Evolutionary conservation across 2,113 vertebrate genomes (phyloP).

Genomic region (Callithrix jacchus): DNA sequence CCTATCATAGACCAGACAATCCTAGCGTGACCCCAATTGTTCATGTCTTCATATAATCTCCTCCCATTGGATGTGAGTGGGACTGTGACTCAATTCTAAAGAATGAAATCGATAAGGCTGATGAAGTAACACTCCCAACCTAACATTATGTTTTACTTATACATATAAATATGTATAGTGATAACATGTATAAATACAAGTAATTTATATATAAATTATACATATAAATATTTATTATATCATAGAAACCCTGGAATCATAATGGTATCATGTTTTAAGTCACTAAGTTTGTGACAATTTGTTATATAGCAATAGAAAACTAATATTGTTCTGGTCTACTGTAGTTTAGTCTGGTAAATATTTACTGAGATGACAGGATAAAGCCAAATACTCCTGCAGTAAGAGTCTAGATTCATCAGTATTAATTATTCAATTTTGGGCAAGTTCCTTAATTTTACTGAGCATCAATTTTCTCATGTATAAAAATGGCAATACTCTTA

Average conservation of each 20-base stretch:
- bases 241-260: background rate
- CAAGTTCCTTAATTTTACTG: background rate
- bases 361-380: background rate
- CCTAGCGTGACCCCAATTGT: rapidly evolving
- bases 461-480: background rate
- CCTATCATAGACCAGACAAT: background rate
- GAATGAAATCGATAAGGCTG: background rate
- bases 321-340: background rate
- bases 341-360: background rate
- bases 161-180: background rate
- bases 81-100: background rate
- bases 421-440: background rate
- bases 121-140: background rate
- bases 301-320: background rate
- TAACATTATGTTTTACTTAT: background rate
- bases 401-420: background rate
- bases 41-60: background rate
- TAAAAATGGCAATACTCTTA: background rate
- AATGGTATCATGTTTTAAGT: background rate
- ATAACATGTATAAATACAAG: background rate
- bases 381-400: background rate
- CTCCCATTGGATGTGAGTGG: background rate
- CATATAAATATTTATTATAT: background rate
- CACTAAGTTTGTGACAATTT: background rate
- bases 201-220: background rate